Base-by-base conservation (phyloP, 2,797 vertebrate species). In the Falco cherrug region DNA sequence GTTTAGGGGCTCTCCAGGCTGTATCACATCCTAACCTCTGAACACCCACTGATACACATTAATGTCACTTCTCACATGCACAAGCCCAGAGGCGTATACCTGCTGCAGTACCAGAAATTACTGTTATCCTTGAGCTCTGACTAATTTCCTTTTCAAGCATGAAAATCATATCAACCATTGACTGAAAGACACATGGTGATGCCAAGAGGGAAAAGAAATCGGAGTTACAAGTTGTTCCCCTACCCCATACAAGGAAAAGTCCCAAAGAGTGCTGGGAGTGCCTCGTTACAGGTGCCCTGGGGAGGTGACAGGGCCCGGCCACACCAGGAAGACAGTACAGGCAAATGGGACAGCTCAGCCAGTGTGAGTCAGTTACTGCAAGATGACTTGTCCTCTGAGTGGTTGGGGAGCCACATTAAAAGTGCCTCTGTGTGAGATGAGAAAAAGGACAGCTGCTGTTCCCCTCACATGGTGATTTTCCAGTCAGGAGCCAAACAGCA, bases 141-240 rank as follows among this genome's bases (percentile, higher is more conserved):
- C 81, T 93, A 65, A 93, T 85, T 84, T 87, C 80, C 76, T 94
- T 65, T 69, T 48, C 68, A 87, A 91, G 91, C 43, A 45, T 9
- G 68, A 87, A 56, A 89, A 89, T 84, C 10, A 68, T 73, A 79
- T 87, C 84, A 89, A 1, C 45, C 31, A 25, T 19, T 80, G 78
- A 60, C 28, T 35, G 75, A 75, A 82, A 53, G 39, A 47, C 39
- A 71, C 60, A 73, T 20, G 13, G 20, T 56, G 56, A 29, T 74
- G 43, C 29, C 50, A 60, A 56, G 56, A 68, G 31, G 74, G 51
- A 56, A 82, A 69, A 76, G 51, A 47, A 91, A 45, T 22, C 29
- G 1, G 10, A n/a, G 35, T 13, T 67, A 50, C 57, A 56, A 64
- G 31, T 26, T 29, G 19, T 10, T 5, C 8, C 2, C 1, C 6